Evolutionary conservation across 2,888 invertebrate genomes (phyloP).

Genomic region (Molorchus minor): DNA sequence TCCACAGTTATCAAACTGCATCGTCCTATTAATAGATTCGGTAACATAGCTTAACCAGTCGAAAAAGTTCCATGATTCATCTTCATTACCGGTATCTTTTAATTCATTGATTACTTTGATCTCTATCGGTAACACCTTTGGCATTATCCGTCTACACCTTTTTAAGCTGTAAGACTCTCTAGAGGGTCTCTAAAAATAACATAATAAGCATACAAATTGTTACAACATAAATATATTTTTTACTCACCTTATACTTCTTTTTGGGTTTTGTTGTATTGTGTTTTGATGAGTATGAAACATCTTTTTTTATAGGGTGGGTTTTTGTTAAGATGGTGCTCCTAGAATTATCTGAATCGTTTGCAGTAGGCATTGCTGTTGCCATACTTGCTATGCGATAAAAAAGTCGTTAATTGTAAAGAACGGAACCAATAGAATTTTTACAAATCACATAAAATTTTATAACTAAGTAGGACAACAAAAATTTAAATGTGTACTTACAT

Average conservation of each 20-base stretch:
- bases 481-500: conserved; percentile 33
- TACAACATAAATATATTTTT: background rate
- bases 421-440: too few species aligned
- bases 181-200: conserved; percentile 27
- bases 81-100: conserved; percentile 23
- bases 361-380: background rate
- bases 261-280: too few species aligned
- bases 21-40: conserved; percentile 78
- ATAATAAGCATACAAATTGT: background rate
- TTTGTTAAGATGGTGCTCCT: too few species aligned
- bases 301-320: too few species aligned
- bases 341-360: background rate
- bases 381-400: too few species aligned
- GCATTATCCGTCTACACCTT: conserved; percentile 43
- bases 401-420: too few species aligned
- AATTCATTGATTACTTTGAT: conserved; percentile 50
- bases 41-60: conserved; percentile 81
- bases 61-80: conserved; percentile 66
- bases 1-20: conserved; percentile 75
- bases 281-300: too few species aligned
- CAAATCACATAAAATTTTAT: too few species aligned
- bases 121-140: conserved; percentile 53
- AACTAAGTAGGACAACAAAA: too few species aligned
- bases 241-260: too few species aligned
- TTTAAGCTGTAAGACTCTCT: conserved; percentile 16